Conservation (phyloP, 2,113 vertebrate genomes). For the Pelusios castaneus region DNA sequence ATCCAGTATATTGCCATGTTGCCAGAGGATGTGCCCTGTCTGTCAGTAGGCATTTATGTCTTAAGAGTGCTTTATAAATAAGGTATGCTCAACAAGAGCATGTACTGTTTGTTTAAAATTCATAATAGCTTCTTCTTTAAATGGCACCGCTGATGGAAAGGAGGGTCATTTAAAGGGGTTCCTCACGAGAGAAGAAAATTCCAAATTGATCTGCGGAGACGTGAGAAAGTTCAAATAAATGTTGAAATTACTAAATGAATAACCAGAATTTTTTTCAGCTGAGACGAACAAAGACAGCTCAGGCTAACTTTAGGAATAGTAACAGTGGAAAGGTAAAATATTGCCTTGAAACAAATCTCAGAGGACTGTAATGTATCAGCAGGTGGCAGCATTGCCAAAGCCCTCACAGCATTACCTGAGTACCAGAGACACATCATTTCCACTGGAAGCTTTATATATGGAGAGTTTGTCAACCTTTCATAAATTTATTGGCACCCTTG, state of each 20-base stretch:
- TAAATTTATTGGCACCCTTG: conserved; percentile 76
- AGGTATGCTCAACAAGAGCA: background rate
- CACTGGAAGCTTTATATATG: conserved; percentile 41
- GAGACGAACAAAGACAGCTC: fast-evolving
- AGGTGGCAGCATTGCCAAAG: conserved; percentile 87
- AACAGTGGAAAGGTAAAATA: fast-evolving
- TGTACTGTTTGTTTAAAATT: too few relatives aligned
- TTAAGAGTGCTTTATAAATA: background rate
- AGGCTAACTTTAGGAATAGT: fast-evolving
- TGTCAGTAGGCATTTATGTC: fast-evolving
- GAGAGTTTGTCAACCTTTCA: conserved; percentile 81
- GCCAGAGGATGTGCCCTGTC: background rate
- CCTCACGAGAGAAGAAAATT: background rate
- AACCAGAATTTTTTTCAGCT: fast-evolving
- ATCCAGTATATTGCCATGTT: fast-evolving
- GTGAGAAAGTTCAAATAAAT: background rate
- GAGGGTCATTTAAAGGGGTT: too few relatives aligned
- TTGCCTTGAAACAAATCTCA: fast-evolving
- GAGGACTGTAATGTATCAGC: conserved; percentile 35
- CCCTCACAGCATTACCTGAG: background rate
- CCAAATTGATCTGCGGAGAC: fast-evolving
- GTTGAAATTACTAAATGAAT: fast-evolving
- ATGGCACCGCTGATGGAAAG: fast-evolving
- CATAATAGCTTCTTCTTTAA: fast-evolving
- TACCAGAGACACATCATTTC: conserved; percentile 18